Percentiles rank a stretch among this genome's conserved stretches.
Conservation (phyloP, 2,888 invertebrate genomes). For the Hypena proboscidalis region DNA sequence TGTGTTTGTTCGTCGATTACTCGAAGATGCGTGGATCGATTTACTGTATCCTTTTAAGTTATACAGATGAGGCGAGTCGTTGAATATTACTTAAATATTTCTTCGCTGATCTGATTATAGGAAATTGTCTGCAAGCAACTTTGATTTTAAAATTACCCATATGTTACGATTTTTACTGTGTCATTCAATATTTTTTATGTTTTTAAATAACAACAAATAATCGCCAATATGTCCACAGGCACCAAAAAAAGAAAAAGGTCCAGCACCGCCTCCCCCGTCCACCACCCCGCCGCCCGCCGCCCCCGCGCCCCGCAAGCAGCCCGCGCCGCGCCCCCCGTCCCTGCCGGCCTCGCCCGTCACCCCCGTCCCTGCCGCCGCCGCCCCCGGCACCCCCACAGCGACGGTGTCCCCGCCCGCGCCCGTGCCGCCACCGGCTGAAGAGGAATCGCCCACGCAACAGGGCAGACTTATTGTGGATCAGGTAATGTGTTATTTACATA, state of each 20-base stretch:
- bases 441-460: conserved; percentile 44
- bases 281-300: conserved; percentile 41
- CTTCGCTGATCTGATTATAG: no score
- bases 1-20: no score
- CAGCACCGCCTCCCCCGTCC: conserved; percentile 89
- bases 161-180: no score
- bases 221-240: conserved; percentile 77
- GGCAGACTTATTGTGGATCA: conserved; percentile 67
- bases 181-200: no score
- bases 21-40: no score
- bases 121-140: no score
- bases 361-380: conserved; percentile 43
- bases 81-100: no score
- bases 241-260: conserved; percentile 93
- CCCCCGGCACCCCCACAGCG: conserved; percentile 24
- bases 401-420: conserved; percentile 29
- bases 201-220: neutral
- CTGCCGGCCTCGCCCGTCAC: conserved; percentile 69
- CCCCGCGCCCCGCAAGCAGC: conserved; percentile 25
- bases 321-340: conserved; percentile 25
- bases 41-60: no score
- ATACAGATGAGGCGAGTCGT: no score
- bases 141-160: no score
- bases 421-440: neutral
- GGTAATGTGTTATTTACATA: conserved; percentile 39